Conservation (phyloP, 2,888 invertebrate genomes). For the Nomada ferruginata region DNA sequence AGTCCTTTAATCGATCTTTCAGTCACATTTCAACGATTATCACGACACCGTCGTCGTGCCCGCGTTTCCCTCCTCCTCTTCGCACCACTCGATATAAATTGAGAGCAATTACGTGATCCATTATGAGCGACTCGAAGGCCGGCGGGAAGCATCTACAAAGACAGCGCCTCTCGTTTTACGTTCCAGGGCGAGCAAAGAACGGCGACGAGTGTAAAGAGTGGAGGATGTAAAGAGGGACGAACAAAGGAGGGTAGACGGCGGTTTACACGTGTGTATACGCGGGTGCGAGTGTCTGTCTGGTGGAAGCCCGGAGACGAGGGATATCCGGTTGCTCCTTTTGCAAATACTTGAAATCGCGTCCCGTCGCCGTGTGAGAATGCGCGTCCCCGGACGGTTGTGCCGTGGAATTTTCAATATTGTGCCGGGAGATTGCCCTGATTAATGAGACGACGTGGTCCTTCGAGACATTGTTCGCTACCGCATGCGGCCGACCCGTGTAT, state of each 20-base stretch:
- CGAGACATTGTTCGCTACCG: constrained; percentile 59
- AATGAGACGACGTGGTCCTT: constrained; percentile 69
- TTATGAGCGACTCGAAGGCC: constrained; percentile 27
- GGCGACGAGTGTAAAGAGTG: constrained; percentile 26
- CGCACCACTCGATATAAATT: constrained; percentile 64
- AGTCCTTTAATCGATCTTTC: constrained; percentile 52
- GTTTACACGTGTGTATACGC: not conserved
- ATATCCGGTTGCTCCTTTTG: constrained; percentile 64
- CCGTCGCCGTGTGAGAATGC: constrained; percentile 67
- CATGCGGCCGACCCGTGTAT: constrained; percentile 39
- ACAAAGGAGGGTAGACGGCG: constrained; percentile 3
- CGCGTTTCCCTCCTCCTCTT: constrained; percentile 13
- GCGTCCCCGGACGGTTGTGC: constrained; percentile 42
- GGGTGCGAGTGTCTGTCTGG: not conserved
- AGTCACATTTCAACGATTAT: constrained; percentile 55
- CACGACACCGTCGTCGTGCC: not conserved
- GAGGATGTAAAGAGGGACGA: constrained; percentile 29
- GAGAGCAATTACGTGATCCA: constrained; percentile 64
- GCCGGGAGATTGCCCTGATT: constrained; percentile 75
- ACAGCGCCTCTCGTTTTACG: constrained; percentile 6
- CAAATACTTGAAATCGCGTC: constrained; percentile 77
- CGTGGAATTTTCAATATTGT: constrained; percentile 80
- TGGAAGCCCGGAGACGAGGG: constrained; percentile 31
- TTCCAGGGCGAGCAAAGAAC: constrained; percentile 27
- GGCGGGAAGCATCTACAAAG: not conserved